Base-by-base conservation (phyloP, 2,888 invertebrate species). In the Diloba caeruleocephala region DNA sequence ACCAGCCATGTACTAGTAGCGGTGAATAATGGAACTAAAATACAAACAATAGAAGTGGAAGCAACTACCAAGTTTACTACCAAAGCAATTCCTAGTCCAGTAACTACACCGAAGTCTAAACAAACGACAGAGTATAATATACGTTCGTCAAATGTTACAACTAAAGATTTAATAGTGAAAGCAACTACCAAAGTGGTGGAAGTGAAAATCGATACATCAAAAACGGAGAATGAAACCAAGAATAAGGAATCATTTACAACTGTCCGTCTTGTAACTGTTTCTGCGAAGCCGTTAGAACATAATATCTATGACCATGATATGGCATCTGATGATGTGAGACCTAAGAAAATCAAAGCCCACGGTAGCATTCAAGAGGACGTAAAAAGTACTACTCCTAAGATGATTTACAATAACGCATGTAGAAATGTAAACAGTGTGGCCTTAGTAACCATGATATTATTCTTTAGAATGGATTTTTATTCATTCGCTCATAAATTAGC, bases 241-340 rank as follows among this genome's bases (percentile, higher is more conserved):
- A 59, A 64, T 7, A 64, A 61, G 23, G 71, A 72, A 9, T 23
- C 65, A 17, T 85, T 83, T 49, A 92, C 92, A 2, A 92, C 92
- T 2, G 83, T 76, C n/a, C 82, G 86, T 15, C 62, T 92, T 26
- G 86, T 83, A n/a, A 91, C 92, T 2, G 92, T 92, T 5, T 92
- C 92, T 17, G 90, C 88, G 8, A 92, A 90, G 21, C 90, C 92
- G 0, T 54, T 81, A 15, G 79, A 85, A n/a, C 76, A 76, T 29
- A 82, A 82, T 37, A 63, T 70, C 10, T 66, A 86, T 33, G 86
- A 88, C 38, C 78, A 76, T 0, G 79, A 87, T 6, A 92, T 92
- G 92, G 88, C 92, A 0, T 87, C 92, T 0, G 92, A 92, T 73
- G 89, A 92, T 70, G 92, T 87, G 0, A 82, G 83, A 43, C 87